These are phyloP conservation scores for Druceiella hillmani DNA, from an alignment of 2,888 invertebrate species.

Conservation along the genomic window DNA sequence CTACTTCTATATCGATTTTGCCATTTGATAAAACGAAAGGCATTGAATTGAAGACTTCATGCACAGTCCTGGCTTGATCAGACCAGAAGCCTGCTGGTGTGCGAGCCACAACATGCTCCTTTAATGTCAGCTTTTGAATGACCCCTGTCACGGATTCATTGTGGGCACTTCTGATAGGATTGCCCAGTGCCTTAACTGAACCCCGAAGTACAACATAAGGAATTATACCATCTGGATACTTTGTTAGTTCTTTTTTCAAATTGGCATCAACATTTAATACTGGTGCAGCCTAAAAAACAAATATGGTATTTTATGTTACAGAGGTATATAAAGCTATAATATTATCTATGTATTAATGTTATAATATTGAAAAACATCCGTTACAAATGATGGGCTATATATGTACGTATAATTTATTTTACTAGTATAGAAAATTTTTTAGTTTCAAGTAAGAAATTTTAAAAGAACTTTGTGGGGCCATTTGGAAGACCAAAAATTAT, in stretches of 20 bases:
- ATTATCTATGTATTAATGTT: too few species aligned
- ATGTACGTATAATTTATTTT: slow-evolving; percentile 4
- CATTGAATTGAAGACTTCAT: slow-evolving; percentile 72
- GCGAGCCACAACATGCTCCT: slow-evolving; percentile 78
- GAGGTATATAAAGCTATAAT: too few species aligned
- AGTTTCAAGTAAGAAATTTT: too few species aligned
- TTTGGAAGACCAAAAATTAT: too few species aligned
- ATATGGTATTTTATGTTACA: slow-evolving; percentile 9
- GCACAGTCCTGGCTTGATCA: slow-evolving; percentile 72
- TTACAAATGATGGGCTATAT: slow-evolving; percentile 11
- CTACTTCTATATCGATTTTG: slow-evolving; percentile 61
- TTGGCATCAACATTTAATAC: slow-evolving; percentile 61
- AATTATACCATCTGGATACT: slow-evolving; percentile 58
- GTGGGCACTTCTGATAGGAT: slow-evolving; percentile 68
- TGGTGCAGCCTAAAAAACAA: slow-evolving; percentile 57
- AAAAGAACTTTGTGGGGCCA: too few species aligned
- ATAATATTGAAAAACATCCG: too few species aligned
- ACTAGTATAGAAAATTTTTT: slow-evolving; percentile 2
- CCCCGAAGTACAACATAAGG: slow-evolving; percentile 74
- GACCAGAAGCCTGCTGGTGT: slow-evolving; percentile 84
- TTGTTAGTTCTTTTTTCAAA: slow-evolving; percentile 56
- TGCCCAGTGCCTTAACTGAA: slow-evolving; percentile 68
- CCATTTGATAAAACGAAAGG: slow-evolving; percentile 71
- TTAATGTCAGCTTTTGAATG: slow-evolving; percentile 71
- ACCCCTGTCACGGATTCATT: slow-evolving; percentile 71